Conservation (phyloP, 1,140 invertebrate genomes). For the Mizuhopecten yessoensis region DNA sequence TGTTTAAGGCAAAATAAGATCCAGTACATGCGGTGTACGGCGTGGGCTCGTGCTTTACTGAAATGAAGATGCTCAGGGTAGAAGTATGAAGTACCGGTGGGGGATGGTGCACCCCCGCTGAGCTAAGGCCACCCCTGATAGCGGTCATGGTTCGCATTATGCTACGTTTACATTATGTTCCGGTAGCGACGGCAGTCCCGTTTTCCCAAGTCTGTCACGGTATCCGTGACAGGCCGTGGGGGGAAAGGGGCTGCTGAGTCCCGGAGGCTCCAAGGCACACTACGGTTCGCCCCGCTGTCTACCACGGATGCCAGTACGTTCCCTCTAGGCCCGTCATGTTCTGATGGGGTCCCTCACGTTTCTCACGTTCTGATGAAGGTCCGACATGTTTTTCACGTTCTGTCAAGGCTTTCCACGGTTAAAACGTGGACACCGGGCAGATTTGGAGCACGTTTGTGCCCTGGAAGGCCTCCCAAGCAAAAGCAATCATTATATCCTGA, state of each 20-base stretch:
- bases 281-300: not conserved
- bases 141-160: no score
- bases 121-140: no score
- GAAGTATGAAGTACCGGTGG: no score
- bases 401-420: not conserved
- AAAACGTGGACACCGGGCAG: not conserved
- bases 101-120: no score
- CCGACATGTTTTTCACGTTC: not conserved
- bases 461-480: no score
- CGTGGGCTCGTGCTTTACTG: no score
- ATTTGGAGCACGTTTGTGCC: not conserved
- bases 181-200: slow-evolving; percentile 42
- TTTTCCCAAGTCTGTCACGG: slow-evolving; percentile 19
- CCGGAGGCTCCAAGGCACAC: not conserved
- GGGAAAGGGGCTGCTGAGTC: not conserved
- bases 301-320: not conserved
- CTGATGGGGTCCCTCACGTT: not conserved
- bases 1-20: no score
- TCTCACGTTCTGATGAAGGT: not conserved
- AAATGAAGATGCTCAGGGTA: no score
- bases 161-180: slow-evolving; percentile 47
- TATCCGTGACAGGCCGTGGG: not conserved
- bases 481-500: no score
- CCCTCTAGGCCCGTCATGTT: not conserved
- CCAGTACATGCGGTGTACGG: no score